Evolutionary conservation across 64 coral and sea anemone genomes (phyloP).

Genomic region (Platygyra sinensis): DNA sequence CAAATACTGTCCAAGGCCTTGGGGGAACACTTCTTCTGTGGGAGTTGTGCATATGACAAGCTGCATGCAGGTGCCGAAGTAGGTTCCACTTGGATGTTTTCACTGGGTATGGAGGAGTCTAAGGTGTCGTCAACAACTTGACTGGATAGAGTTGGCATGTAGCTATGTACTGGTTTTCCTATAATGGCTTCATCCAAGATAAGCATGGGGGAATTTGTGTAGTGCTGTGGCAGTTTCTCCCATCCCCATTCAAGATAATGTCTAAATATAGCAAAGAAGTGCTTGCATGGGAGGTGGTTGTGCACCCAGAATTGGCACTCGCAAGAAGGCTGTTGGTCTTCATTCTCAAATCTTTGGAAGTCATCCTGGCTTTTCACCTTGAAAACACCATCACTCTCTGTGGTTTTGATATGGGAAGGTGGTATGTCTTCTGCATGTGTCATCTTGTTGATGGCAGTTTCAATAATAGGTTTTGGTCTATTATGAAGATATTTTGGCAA

Average conservation of each 20-base stretch:
- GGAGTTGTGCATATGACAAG: slow-evolving; percentile 13
- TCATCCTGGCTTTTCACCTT: slow-evolving; percentile 33
- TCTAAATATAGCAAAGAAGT: slow-evolving; percentile 70
- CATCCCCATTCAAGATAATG: slow-evolving; percentile 70
- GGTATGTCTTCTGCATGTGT: slow-evolving; percentile 30
- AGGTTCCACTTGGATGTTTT: slow-evolving; percentile 9
- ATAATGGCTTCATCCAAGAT: slow-evolving; percentile 40
- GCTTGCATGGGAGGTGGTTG: slow-evolving; percentile 54
- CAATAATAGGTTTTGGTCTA: background rate
- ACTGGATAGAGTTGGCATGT: background rate
- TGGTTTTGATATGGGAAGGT: slow-evolving; percentile 21
- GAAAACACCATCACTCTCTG: slow-evolving; percentile 48
- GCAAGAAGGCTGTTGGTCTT: slow-evolving; percentile 3
- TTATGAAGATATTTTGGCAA: slow-evolving; percentile 21
- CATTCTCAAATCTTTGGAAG: slow-evolving; percentile 7
- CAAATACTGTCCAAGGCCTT: slow-evolving; percentile 40
- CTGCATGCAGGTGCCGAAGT: slow-evolving; percentile 3
- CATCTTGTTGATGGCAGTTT: slow-evolving; percentile 32
- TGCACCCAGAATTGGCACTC: slow-evolving; percentile 18
- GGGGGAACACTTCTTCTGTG: slow-evolving; percentile 34
- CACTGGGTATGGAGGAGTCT: background rate
- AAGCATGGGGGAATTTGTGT: slow-evolving; percentile 41
- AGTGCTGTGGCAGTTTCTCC: slow-evolving; percentile 51
- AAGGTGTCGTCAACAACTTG: background rate
- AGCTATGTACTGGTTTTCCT: slow-evolving; percentile 13